These are phyloP conservation scores for Coelinius sp. DNA, from an alignment of 2,888 invertebrate species.

Conservation along the genomic window DNA sequence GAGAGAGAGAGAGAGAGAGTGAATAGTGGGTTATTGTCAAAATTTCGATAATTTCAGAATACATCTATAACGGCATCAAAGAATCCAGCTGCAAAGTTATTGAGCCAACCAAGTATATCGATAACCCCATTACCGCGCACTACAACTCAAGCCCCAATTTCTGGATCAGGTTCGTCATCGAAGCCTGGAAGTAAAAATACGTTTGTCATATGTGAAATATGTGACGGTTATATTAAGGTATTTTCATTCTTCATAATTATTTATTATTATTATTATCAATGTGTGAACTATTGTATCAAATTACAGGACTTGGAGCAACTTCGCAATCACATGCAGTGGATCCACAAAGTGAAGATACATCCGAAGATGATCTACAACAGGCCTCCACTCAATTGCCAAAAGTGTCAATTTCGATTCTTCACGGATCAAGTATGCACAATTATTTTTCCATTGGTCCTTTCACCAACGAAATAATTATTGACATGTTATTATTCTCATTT, in stretches of 20 bases:
- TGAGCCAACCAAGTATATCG: slow-evolving; percentile 89
- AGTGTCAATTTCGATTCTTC: slow-evolving; percentile 96
- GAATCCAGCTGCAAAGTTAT: slow-evolving; percentile 70
- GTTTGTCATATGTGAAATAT: slow-evolving; percentile 96
- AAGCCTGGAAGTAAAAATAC: slow-evolving; percentile 79
- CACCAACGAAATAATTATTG: not conserved
- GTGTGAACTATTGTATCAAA: not conserved
- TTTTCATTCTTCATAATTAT: not conserved
- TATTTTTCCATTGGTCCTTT: slow-evolving; percentile 8
- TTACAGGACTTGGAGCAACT: slow-evolving; percentile 87
- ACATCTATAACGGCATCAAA: slow-evolving; percentile 62
- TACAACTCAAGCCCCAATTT: slow-evolving; percentile 66
- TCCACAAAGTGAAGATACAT: slow-evolving; percentile 96
- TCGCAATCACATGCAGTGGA: slow-evolving; percentile 97
- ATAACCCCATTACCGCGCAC: slow-evolving; percentile 88
- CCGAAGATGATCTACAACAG: slow-evolving; percentile 96
- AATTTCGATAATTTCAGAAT: slow-evolving; percentile 59
- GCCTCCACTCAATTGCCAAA: slow-evolving; percentile 95
- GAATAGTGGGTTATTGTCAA: not conserved
- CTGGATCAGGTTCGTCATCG: slow-evolving; percentile 67
- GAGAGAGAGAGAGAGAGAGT: no score
- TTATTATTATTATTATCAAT: not conserved
- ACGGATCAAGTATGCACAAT: slow-evolving; percentile 78
- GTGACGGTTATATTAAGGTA: slow-evolving; percentile 94
- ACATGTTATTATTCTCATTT: not conserved